Conservation (phyloP, 2,888 invertebrate species). For the Clunio marinus region DNA sequence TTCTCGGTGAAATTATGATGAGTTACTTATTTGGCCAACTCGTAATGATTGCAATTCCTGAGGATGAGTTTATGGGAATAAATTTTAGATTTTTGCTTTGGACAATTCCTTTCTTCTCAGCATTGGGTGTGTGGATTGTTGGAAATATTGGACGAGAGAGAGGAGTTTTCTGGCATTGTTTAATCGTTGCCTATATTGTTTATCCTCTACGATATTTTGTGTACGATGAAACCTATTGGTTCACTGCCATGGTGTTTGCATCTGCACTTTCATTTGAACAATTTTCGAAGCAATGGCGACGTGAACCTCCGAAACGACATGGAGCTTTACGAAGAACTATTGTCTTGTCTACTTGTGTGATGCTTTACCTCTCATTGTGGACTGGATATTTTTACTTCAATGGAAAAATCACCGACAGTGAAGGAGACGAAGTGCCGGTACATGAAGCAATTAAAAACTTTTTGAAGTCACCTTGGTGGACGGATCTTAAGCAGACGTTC, state of each 20-base stretch:
- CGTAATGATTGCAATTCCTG: constrained; percentile 70
- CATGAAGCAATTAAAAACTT: constrained; percentile 86
- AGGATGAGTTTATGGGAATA: constrained; percentile 65
- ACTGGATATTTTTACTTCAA: constrained; percentile 80
- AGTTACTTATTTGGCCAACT: constrained; percentile 78
- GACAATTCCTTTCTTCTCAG: constrained; percentile 66
- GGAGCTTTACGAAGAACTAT: constrained; percentile 55
- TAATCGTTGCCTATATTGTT: constrained; percentile 62
- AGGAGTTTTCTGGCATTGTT: constrained; percentile 66
- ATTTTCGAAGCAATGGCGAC: constrained; percentile 73
- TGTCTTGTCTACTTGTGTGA: constrained; percentile 58
- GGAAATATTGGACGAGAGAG: constrained; percentile 84
- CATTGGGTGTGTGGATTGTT: constrained; percentile 81
- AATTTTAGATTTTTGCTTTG: constrained; percentile 68
- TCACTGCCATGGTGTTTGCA: constrained; percentile 62
- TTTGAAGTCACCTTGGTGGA: constrained; percentile 84
- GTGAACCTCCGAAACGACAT: constrained; percentile 57
- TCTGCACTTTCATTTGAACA: constrained; percentile 69
- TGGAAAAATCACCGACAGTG: constrained; percentile 75
- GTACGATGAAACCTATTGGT: constrained; percentile 69
- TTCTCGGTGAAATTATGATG: constrained; percentile 70
- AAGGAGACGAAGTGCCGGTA: constrained; percentile 82
- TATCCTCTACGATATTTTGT: constrained; percentile 68
- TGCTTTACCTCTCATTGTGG: constrained; percentile 71
- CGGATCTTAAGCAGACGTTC: constrained; percentile 71